Conservation (phyloP, 2,888 invertebrate genomes). For the Philopedon plagiatum region DNA sequence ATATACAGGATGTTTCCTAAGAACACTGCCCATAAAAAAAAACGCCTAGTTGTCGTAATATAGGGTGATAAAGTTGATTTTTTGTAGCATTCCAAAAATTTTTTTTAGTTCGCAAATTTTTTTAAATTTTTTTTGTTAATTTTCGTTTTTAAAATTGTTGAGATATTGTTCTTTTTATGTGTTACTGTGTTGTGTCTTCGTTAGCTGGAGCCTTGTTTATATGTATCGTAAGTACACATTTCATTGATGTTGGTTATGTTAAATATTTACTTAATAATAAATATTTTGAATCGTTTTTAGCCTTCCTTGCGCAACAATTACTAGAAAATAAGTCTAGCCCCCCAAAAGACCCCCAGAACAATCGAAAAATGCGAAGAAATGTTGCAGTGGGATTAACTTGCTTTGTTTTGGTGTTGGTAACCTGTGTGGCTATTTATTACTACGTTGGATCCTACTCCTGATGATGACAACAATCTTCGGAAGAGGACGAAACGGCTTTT, state of each 20-base stretch:
- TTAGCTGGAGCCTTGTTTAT: neutral
- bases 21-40: too few species aligned
- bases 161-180: neutral
- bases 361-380: neutral
- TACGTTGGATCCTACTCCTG: neutral
- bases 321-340: neutral
- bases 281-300: neutral
- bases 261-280: neutral
- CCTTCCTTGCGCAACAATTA: too few species aligned
- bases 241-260: neutral
- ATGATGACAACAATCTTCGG: neutral
- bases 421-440: neutral
- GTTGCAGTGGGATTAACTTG: neutral
- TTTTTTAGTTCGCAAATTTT: too few species aligned
- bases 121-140: too few species aligned
- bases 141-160: too few species aligned
- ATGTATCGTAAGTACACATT: slow-evolving; percentile 6
- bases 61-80: too few species aligned
- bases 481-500: neutral
- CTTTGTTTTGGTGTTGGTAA: neutral
- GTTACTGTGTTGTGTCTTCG: neutral
- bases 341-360: neutral
- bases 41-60: too few species aligned
- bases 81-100: too few species aligned
- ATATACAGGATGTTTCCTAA: too few species aligned